Percentiles rank a stretch among this genome's conserved stretches.
These are phyloP conservation scores for Cyprinella venusta DNA, from an alignment of 2,797 vertebrate species.

Conservation along the genomic window DNA sequence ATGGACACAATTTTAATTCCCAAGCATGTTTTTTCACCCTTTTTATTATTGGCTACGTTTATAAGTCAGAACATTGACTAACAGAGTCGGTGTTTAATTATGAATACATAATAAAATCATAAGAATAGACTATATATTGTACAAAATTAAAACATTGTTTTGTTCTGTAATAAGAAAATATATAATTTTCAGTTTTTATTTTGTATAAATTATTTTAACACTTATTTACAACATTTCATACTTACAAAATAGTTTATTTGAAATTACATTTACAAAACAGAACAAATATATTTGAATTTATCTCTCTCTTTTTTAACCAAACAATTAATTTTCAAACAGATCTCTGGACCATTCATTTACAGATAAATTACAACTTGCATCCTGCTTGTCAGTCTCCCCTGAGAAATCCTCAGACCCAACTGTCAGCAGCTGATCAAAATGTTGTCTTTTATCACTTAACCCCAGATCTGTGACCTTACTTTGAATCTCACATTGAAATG, in stretches of 20 bases:
- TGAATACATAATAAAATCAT: background rate
- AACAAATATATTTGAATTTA: background rate
- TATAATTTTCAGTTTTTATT: background rate
- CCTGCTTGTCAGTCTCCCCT: background rate
- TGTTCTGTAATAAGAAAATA: background rate
- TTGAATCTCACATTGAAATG: background rate
- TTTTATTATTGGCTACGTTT: background rate
- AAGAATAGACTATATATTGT: background rate
- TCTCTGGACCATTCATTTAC: constrained; percentile 58
- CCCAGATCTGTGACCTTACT: background rate
- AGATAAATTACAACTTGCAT: constrained; percentile 26
- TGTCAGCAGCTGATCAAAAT: background rate
- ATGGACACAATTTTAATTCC: background rate
- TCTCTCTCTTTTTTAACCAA: constrained; percentile 14
- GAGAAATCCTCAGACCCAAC: constrained; percentile 33
- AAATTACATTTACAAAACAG: background rate
- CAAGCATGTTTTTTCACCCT: background rate
- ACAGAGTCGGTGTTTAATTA: background rate
- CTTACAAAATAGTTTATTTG: background rate
- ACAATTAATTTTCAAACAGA: constrained; percentile 58
- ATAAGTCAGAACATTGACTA: background rate
- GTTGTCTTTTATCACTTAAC: constrained; percentile 11
- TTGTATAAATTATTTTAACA: background rate
- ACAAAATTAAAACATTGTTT: background rate
- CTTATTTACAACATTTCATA: background rate